Evolutionary conservation across 2,113 vertebrate species (phyloP).

Genomic region (Ramphastos sulfuratus): DNA sequence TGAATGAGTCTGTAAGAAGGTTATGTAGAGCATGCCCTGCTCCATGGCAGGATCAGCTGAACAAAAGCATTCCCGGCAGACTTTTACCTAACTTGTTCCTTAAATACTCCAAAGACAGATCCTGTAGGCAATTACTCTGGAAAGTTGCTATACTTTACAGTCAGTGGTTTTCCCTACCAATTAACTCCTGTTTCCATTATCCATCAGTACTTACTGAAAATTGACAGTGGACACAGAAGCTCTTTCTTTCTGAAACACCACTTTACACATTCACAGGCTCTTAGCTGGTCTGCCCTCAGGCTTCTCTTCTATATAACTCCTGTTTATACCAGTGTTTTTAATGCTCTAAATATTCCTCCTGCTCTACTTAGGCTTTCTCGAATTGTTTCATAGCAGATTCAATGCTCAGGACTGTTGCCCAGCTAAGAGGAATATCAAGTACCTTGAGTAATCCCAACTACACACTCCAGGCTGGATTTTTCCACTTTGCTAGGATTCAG

Average conservation of each 20-base stretch:
- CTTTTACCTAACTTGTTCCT: not conserved
- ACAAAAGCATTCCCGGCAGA: conserved; percentile 27
- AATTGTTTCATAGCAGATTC: not conserved
- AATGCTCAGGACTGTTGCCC: not conserved
- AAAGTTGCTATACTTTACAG: not conserved
- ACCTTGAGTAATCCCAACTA: not conserved
- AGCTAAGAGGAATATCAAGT: not conserved
- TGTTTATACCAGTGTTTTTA: not conserved
- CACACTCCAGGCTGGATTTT: not conserved
- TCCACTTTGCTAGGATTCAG: not conserved
- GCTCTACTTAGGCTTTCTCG: not conserved
- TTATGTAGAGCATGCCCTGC: not conserved
- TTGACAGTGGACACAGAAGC: not conserved
- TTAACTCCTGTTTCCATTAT: not conserved
- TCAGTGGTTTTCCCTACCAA: not conserved
- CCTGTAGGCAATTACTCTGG: not conserved
- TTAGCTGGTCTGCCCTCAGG: not conserved
- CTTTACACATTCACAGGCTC: not conserved
- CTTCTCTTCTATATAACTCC: not conserved
- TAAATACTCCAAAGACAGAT: not conserved
- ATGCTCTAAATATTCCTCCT: not conserved
- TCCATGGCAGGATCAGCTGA: not conserved
- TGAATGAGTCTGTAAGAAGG: not conserved
- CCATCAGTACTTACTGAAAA: not conserved
- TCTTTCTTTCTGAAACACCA: not conserved